A percentile compares a stretch with the other conserved stretches of the same genome.
Conservation (phyloP, 2,888 invertebrate genomes). For the Phyto melanocephala region DNA sequence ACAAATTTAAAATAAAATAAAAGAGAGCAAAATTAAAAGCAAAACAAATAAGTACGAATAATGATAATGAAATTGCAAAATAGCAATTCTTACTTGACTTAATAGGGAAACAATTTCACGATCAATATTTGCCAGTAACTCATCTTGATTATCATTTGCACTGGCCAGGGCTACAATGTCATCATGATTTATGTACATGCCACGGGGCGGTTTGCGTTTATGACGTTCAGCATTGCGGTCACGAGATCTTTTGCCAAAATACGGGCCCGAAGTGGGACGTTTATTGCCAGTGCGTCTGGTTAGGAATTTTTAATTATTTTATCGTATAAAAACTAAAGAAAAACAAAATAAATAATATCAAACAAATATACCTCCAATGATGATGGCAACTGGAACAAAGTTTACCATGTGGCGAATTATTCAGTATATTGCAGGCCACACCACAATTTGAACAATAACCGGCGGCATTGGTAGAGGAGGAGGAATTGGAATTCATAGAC, state of each 20-base stretch:
- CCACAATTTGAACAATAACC: constrained; percentile 82
- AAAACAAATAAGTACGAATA: constrained; percentile 38
- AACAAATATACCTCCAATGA: constrained; percentile 87
- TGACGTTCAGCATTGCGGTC: constrained; percentile 80
- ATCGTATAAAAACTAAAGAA: constrained; percentile 28
- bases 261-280: constrained; percentile 87
- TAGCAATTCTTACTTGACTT: constrained; percentile 90
- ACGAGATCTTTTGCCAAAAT: constrained; percentile 76
- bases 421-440: constrained; percentile 86
- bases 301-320: constrained; percentile 25
- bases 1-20: constrained; percentile 17
- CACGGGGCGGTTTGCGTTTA: constrained; percentile 94
- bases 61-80: constrained; percentile 59
- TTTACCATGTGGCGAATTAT: constrained; percentile 87
- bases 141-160: constrained; percentile 80
- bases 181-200: constrained; percentile 98
- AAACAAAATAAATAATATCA: constrained; percentile 27
- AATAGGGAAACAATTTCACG: constrained; percentile 95
- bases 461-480: constrained; percentile 45
- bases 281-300: constrained; percentile 88
- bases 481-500: constrained; percentile 52
- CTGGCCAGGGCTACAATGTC: constrained; percentile 94
- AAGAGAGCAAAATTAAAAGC: constrained; percentile 34
- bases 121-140: constrained; percentile 94
- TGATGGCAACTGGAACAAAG: constrained; percentile 91